Conservation (phyloP, 2,113 vertebrate species). For the Manacus vitellinus region DNA sequence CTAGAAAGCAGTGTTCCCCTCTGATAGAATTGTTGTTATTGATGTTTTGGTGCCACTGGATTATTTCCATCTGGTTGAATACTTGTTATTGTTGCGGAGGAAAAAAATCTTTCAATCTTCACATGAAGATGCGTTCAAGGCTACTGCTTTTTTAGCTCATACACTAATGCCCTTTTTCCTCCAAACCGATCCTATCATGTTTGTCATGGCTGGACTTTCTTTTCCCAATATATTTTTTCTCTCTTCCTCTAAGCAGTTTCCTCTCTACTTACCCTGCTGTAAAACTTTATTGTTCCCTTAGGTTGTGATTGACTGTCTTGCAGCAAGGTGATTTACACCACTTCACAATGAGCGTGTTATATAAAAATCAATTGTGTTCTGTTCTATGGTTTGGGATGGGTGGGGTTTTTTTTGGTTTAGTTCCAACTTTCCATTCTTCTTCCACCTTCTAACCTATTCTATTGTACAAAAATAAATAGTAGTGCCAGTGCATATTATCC, state of each 20-base stretch:
- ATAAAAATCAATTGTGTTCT: conserved; percentile 25
- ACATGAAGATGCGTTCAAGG: not conserved
- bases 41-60: not conserved
- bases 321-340: not conserved
- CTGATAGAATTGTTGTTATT: not conserved
- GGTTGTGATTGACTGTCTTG: not conserved
- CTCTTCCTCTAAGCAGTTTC: not conserved
- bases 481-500: not conserved
- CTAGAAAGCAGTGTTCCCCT: not conserved
- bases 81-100: not conserved
- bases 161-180: not conserved
- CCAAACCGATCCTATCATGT: not conserved
- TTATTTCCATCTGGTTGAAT: not conserved
- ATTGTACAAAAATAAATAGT: not conserved
- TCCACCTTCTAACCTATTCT: not conserved
- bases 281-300: conserved; percentile 6
- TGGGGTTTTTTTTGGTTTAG: not conserved
- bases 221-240: not conserved
- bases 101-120: not conserved
- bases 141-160: not conserved
- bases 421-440: not conserved
- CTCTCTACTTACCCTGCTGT: not conserved
- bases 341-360: not conserved
- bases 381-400: not conserved
- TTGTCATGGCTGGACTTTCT: not conserved